Percentiles rank a stretch among this genome's conserved stretches.
Conservation (phyloP, 2,797 vertebrate species). For the Antennarius maculatus region DNA sequence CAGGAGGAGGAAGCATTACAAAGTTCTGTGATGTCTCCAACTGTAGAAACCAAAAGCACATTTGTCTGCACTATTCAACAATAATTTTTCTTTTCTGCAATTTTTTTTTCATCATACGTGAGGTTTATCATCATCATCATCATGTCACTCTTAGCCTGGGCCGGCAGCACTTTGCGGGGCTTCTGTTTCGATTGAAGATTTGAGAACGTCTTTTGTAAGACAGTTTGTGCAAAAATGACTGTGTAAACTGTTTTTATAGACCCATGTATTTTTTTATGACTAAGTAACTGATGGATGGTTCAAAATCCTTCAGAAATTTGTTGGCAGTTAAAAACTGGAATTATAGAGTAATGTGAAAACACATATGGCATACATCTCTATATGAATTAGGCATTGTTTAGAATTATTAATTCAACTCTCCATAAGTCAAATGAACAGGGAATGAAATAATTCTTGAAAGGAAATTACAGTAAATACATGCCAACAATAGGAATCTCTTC, state of each 20-base stretch:
- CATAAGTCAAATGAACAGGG: too few species aligned
- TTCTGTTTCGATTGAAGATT: not conserved
- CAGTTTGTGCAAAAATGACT: constrained; percentile 45
- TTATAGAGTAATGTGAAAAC: not conserved
- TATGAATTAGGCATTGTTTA: not conserved
- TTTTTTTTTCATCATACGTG: too few species aligned
- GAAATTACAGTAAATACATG: not conserved
- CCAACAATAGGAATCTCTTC: too few species aligned
- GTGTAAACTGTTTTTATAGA: constrained; percentile 42
- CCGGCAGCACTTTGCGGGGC: not conserved
- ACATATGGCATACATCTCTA: not conserved
- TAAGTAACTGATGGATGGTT: constrained; percentile 22
- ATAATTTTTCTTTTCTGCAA: too few species aligned
- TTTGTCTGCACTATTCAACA: too few species aligned
- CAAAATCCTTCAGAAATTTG: too few species aligned
- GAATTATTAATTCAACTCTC: not conserved
- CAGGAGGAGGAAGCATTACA: not conserved
- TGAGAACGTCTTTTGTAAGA: not conserved
- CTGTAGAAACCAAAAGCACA: not conserved
- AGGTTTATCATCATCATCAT: too few species aligned
- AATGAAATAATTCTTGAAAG: not conserved
- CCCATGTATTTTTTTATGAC: constrained; percentile 6
- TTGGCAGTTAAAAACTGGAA: too few species aligned
- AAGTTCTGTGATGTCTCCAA: not conserved
- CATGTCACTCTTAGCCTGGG: too few species aligned